Evolutionary conservation across 2,888 invertebrate genomes (phyloP).

Genomic region (Tipula helvola): DNA sequence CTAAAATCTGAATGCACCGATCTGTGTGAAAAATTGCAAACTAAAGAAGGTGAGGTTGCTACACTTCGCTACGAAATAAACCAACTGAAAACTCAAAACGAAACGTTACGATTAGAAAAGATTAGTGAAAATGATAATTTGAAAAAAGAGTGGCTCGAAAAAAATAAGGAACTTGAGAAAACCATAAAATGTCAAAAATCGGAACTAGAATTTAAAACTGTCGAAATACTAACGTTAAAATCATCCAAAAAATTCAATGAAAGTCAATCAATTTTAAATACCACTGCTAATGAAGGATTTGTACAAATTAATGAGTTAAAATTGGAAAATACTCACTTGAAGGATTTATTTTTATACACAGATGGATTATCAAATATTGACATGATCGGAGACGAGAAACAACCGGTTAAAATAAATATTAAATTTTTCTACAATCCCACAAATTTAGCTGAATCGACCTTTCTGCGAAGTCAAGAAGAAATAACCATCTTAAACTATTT

Average conservation of each 20-base stretch:
- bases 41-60: constrained; percentile 18
- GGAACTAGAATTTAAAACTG: constrained; percentile 17
- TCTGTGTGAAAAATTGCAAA: constrained; percentile 17
- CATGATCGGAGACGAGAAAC: not conserved
- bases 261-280: constrained; percentile 10
- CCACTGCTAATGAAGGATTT: constrained; percentile 5
- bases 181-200: constrained; percentile 14
- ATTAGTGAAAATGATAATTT: constrained; percentile 14
- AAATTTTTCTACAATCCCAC: not conserved
- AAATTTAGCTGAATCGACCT: not conserved
- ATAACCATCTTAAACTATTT: not conserved
- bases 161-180: constrained; percentile 17
- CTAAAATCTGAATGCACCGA: constrained; percentile 13
- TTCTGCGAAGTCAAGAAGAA: not conserved
- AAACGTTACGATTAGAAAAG: constrained; percentile 15
- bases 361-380: not conserved
- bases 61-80: constrained; percentile 16
- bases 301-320: not conserved
- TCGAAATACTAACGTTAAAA: constrained; percentile 15
- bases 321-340: not conserved
- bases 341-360: not conserved
- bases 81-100: constrained; percentile 15
- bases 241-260: constrained; percentile 14
- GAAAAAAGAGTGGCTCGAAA: constrained; percentile 16
- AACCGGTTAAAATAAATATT: not conserved